phyloP scores from a whole-genome alignment of 2,113 vertebrate species.

The Ia io region DNA sequence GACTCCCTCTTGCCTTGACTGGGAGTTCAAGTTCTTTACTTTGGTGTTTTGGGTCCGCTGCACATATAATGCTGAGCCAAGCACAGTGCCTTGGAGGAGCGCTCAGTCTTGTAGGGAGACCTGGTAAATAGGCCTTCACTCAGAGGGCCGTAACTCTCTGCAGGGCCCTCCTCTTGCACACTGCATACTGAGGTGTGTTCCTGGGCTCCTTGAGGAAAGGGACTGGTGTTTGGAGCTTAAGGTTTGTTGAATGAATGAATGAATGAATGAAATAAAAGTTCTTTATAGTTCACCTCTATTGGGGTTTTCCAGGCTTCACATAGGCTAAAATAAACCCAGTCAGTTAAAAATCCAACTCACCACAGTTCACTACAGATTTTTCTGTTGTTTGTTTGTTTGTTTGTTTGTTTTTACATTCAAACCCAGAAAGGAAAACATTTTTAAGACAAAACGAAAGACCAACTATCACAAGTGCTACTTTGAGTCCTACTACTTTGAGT shows the following conservation, averaged over 20 bases:
- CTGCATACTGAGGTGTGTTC: not conserved
- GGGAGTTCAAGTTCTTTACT: not conserved
- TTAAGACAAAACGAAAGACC: not conserved
- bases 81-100: not conserved
- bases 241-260: slow-evolving; percentile 9
- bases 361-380: not conserved
- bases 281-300: not conserved
- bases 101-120: not conserved
- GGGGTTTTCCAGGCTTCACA: not conserved
- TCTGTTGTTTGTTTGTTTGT: not conserved
- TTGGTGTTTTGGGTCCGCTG: not conserved
- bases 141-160: not conserved
- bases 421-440: not conserved
- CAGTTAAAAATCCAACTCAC: not conserved
- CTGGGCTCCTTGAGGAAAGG: not conserved
- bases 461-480: not conserved
- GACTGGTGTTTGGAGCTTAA: not conserved
- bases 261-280: not conserved
- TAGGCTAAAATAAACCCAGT: not conserved
- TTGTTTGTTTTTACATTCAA: not conserved
- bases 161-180: not conserved
- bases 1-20: not conserved
- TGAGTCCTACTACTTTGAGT: not conserved
- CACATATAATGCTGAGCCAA: not conserved
- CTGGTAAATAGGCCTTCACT: not conserved